Base-by-base conservation (phyloP, 2,888 invertebrate genomes). In the Metacarcinus magister region DNA sequence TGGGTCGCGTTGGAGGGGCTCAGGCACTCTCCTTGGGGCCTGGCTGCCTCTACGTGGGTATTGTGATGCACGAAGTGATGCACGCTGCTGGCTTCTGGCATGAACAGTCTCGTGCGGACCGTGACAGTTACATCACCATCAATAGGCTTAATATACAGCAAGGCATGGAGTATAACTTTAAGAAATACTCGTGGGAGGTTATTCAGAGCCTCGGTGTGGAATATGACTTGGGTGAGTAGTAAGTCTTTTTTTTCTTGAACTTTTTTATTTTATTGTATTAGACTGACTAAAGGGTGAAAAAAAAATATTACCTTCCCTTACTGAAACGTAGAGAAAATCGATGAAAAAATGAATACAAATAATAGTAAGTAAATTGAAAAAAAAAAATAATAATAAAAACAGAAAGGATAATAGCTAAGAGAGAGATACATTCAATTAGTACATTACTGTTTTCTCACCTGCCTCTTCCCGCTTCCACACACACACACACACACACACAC, bases 61-160 rank as follows among this genome's bases (percentile, higher is more conserved):
- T 98, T 95, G 97, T 98, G 95, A 97, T 98, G 97, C 98, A 98
- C 97, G 98, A 98, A 97, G 97, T 98, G 48, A 97, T 98, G 97
- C 98, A 98, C 97, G 97, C 97, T 0, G 97, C 97, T 2, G 98
- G 98, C 0, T 98, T 98, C 97, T 98, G 98, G 98, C 98, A 98
- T 97, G 98, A 98, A 97, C 98, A 98, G 97, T 98, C 97, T 91
- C 97, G 98, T 46, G 97, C 97, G 1, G 98, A 98, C 97, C 97
- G 98, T 39, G 98, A 98, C 97, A 97, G 97, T 10, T 97, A 97
- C 97, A 97, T 98, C 67, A 97, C 97, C 43, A 97, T 98, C 75
- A 96, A 97, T 67, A 97, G 97, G 95, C 96, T 97, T n/a, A 97
- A 97, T 97, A 97, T 97, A 92, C 97, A 97, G 48, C 91, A 95